Percentiles rank a stretch among this genome's conserved stretches.
Evolutionary conservation across 2,888 invertebrate species (phyloP).

Genomic region (Tubulanus polymorphus): DNA sequence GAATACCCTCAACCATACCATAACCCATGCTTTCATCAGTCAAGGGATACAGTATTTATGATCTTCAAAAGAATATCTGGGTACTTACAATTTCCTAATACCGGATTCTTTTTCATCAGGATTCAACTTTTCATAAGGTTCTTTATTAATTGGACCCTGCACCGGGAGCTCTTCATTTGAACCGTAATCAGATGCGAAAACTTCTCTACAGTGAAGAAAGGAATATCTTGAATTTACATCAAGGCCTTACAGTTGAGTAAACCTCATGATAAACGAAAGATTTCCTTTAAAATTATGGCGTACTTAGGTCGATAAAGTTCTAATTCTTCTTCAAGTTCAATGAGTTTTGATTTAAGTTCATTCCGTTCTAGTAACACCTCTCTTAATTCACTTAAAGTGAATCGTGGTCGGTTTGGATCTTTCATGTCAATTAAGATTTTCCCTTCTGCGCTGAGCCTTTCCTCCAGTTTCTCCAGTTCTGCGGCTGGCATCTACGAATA

Average conservation of each 20-base stretch:
- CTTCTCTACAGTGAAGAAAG: not conserved
- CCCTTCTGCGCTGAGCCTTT: slow-evolving; percentile 38
- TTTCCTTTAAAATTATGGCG: slow-evolving; percentile 13
- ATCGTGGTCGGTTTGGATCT: slow-evolving; percentile 67
- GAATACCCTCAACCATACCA: too few species aligned
- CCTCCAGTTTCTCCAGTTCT: slow-evolving; percentile 27
- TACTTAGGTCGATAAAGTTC: slow-evolving; percentile 66
- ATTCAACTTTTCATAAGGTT: slow-evolving; percentile 86
- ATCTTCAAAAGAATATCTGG: too few species aligned
- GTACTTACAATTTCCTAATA: slow-evolving; percentile 52
- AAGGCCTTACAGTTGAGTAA: not conserved
- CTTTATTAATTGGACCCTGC: slow-evolving; percentile 92
- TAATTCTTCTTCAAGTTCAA: slow-evolving; percentile 89
- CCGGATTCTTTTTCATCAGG: slow-evolving; percentile 78
- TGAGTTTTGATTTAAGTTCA: slow-evolving; percentile 85
- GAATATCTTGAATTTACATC: not conserved
- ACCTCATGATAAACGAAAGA: not conserved
- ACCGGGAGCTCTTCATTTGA: slow-evolving; percentile 77
- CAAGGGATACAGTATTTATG: too few species aligned
- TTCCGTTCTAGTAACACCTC: slow-evolving; percentile 88
- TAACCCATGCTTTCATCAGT: too few species aligned
- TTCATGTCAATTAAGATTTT: slow-evolving; percentile 47
- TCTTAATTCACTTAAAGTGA: slow-evolving; percentile 77
- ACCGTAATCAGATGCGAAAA: not conserved
- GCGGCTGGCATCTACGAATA: too few species aligned